Conservation (phyloP, 2,113 vertebrate genomes). For the Myiopsitta monachus region DNA sequence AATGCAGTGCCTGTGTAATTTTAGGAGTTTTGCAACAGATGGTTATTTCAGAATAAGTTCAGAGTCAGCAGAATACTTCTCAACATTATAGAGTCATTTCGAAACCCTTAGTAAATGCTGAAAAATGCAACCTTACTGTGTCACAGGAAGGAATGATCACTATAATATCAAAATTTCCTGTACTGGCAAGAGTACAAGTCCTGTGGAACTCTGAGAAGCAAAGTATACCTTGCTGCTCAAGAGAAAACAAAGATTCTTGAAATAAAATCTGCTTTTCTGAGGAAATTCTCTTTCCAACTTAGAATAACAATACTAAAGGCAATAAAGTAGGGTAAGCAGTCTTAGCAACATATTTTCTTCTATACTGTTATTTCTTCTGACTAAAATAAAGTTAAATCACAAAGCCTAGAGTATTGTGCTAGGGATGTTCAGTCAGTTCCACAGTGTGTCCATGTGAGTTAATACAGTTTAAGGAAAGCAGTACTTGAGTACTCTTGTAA, state of each 20-base stretch:
- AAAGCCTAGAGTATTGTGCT: not conserved
- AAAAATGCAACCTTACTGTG: not conserved
- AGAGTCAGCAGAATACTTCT: not conserved
- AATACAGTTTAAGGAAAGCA: not conserved
- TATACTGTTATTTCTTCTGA: not conserved
- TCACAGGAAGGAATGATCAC: not conserved
- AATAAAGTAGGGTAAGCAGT: not conserved
- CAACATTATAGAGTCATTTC: not conserved
- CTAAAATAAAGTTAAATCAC: constrained; percentile 37
- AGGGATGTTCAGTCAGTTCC: not conserved
- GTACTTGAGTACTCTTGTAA: not conserved
- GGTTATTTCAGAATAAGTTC: not conserved
- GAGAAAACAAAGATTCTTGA: not conserved
- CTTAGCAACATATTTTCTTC: constrained; percentile 2
- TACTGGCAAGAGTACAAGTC: not conserved
- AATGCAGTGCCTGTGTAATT: not conserved
- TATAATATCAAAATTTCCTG: not conserved
- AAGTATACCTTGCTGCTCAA: not conserved
- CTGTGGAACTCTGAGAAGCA: not conserved
- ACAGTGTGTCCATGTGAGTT: not conserved
- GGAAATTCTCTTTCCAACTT: not conserved
- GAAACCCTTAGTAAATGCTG: not conserved
- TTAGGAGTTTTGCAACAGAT: not conserved
- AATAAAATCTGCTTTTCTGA: not conserved
- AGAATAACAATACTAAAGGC: not conserved